Evolutionary conservation across 2,888 invertebrate genomes (phyloP), one percentile per base, ranked within the genome.

Genomic region (Noctua janthina): DNA sequence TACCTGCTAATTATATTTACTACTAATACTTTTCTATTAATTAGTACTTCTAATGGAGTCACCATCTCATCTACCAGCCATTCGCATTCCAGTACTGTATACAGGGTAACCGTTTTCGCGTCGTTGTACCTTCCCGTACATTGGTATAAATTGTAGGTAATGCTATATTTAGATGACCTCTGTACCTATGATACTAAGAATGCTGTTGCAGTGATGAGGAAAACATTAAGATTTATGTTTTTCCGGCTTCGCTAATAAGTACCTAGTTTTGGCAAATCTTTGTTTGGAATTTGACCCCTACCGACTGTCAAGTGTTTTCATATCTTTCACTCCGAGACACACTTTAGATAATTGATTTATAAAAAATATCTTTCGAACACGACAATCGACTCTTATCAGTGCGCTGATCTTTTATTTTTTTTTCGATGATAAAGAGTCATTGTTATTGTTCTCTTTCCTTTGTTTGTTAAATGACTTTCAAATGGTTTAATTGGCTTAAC

Each of bases 381-480:
- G 23, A 43, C 46, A 35, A 46, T 46, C 29, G 35, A 8, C 11
- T 49, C 17, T 56, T 64, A 51, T 54, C 51, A 20, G 20, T 35
- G 59, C 54, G 46, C 1, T n/a, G 6, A 72, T 66, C 6, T 62
- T 15, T 69, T 79, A 80, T 80, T 54, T 17, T 8, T 23, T 23
- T 35, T 56, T 39, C n/a, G 29, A 49, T 13, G 6, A 56, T 29
- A 49, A 59, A 43, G 17, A n/a, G 35, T 4, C 35, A 66, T 35
- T 66, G 77, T 39, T 10, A 46, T n/a, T 68, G 46, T 68, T 11
- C 5, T 6, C 1, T 13, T 72, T 54, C 1, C 39, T 54, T 68
- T 68, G 68, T 68, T 79, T 56, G n/a, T 56, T 2, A 17, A 13
- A 64, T 80, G 72, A 39, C 29, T 59, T 81, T 67, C n/a, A 59